These are phyloP conservation scores for Hedychridium roseum DNA, from an alignment of 2,888 invertebrate genomes.

Conservation along the genomic window DNA sequence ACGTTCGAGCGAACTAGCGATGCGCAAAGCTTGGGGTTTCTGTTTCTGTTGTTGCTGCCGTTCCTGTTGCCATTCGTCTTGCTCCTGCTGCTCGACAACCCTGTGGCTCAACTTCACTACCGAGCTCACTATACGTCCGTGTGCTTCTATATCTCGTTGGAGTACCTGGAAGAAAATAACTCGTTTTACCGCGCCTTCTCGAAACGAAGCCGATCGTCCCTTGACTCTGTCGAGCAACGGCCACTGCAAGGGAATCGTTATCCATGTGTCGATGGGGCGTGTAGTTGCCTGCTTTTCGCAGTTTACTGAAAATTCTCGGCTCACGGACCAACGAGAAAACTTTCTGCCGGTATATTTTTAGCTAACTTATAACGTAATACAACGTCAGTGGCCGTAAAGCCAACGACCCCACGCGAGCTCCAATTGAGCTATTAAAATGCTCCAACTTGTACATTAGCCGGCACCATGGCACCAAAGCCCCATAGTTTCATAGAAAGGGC, in stretches of 20 bases:
- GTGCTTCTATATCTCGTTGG: slow-evolving; percentile 92
- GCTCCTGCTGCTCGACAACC: slow-evolving; percentile 57
- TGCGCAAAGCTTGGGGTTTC: slow-evolving; percentile 63
- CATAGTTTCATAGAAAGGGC: neutral
- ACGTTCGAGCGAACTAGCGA: slow-evolving; percentile 78
- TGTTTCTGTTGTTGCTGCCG: slow-evolving; percentile 36
- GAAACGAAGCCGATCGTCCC: too few species aligned
- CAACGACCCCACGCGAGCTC: slow-evolving; percentile 25
- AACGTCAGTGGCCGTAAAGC: too few species aligned
- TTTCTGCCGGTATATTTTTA: too few species aligned
- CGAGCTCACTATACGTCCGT: slow-evolving; percentile 82
- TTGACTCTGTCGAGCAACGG: too few species aligned
- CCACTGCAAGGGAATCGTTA: too few species aligned
- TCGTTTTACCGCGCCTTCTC: too few species aligned
- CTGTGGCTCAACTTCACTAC: slow-evolving; percentile 80
- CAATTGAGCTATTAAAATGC: slow-evolving; percentile 22
- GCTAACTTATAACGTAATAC: too few species aligned
- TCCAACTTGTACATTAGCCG: slow-evolving; percentile 3
- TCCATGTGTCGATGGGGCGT: too few species aligned
- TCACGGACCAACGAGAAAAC: too few species aligned
- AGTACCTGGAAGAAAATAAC: slow-evolving; percentile 78
- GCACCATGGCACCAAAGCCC: slow-evolving; percentile 12
- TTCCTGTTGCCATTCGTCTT: slow-evolving; percentile 41
- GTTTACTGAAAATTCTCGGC: too few species aligned
- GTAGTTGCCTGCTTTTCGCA: too few species aligned